These are phyloP conservation scores for Zaprionus kolodkinae DNA, from an alignment of 1,140 invertebrate species.

Conservation along the genomic window DNA sequence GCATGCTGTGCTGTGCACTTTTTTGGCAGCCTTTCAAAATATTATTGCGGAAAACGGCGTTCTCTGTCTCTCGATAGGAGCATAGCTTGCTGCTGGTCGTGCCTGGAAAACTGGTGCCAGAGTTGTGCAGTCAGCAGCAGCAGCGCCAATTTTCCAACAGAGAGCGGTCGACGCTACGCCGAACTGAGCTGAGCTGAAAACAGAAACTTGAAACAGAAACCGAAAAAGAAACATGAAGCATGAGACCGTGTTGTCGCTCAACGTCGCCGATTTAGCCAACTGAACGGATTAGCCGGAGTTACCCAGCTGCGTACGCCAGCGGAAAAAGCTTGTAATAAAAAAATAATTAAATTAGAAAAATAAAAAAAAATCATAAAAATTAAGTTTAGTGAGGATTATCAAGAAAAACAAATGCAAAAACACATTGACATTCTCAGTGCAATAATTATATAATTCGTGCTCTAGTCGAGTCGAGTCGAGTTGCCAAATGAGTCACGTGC, in stretches of 20 bases:
- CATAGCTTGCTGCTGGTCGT: slow-evolving; percentile 19
- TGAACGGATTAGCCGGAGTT: neutral
- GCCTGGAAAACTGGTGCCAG: slow-evolving; percentile 38
- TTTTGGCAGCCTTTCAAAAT: slow-evolving; percentile 11
- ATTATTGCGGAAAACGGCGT: slow-evolving; percentile 13
- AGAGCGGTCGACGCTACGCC: slow-evolving; percentile 27
- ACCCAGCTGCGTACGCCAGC: slow-evolving; percentile 15
- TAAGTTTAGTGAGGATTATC: slow-evolving; percentile 17
- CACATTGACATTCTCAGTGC: slow-evolving; percentile 9
- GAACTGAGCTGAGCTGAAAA: slow-evolving; percentile 19
- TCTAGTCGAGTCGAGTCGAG: neutral
- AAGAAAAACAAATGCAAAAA: slow-evolving; percentile 5
- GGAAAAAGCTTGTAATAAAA: slow-evolving; percentile 22
- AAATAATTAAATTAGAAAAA: neutral
- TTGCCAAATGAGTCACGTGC: slow-evolving; percentile 49
- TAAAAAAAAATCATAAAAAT: neutral
- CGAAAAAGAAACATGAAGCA: slow-evolving; percentile 37
- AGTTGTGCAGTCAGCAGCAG: slow-evolving; percentile 35
- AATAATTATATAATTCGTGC: slow-evolving; percentile 47
- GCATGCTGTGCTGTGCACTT: neutral
- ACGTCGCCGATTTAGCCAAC: slow-evolving; percentile 26
- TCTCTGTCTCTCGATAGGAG: slow-evolving; percentile 2
- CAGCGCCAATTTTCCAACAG: slow-evolving; percentile 37
- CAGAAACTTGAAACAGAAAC: slow-evolving; percentile 42
- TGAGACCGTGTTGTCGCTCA: slow-evolving; percentile 22